Conservation (phyloP, 2,113 vertebrate genomes). For the Oophaga pumilio region DNA sequence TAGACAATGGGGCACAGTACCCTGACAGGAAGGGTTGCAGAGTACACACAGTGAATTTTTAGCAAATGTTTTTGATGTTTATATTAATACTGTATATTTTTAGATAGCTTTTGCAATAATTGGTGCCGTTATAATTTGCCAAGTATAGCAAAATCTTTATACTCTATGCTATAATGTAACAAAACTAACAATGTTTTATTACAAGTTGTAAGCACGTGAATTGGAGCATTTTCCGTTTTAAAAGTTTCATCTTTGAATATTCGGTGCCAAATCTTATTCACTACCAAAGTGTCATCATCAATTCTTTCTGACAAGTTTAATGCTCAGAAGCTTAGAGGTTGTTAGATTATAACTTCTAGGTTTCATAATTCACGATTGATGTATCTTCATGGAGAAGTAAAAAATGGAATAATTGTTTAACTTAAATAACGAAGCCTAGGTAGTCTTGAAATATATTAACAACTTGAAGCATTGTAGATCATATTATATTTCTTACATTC, state of each 20-base stretch:
- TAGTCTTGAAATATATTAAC: neutral
- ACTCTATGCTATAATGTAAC: too few species aligned
- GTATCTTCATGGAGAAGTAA: neutral
- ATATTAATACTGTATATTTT: too few species aligned
- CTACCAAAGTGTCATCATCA: slow-evolving; percentile 5
- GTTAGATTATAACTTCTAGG: neutral
- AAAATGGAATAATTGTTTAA: neutral
- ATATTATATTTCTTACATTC: neutral
- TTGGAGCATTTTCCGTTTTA: neutral
- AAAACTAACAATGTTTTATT: too few species aligned
- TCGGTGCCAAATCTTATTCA: neutral
- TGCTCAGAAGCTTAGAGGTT: neutral
- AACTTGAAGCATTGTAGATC: neutral
- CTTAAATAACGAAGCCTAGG: neutral
- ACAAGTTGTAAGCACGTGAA: neutral
- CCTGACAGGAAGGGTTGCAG: too few species aligned
- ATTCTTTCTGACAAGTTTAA: slow-evolving; percentile 13
- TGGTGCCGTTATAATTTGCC: too few species aligned
- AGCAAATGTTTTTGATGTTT: too few species aligned
- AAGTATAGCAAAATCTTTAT: too few species aligned
- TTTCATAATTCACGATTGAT: slow-evolving; percentile 4
- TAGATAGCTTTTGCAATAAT: too few species aligned
- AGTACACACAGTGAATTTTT: too few species aligned
- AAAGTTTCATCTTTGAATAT: neutral
- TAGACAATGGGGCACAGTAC: too few species aligned